Percentiles rank a stretch among this genome's conserved stretches.
Evolutionary conservation across 1,140 invertebrate genomes (phyloP).

Genomic region (Euura saliciscinereae): DNA sequence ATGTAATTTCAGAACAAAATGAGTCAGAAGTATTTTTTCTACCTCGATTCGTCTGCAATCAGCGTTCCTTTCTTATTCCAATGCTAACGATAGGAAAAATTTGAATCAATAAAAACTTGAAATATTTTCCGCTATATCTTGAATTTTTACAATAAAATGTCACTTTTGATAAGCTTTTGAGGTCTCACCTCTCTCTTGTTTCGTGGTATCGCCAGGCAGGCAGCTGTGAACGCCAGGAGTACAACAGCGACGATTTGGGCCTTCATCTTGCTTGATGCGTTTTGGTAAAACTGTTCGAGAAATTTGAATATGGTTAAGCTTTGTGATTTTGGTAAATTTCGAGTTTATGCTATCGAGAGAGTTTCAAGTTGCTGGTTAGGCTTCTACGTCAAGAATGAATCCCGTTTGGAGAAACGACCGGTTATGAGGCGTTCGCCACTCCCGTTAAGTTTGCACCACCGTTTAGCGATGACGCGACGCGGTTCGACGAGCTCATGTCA

Average conservation of each 20-base stretch:
- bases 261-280: not conserved
- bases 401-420: not conserved
- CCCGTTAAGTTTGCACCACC: constrained; percentile 10
- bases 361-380: not conserved
- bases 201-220: not conserved
- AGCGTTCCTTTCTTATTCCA: too few species aligned
- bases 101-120: too few species aligned
- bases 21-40: too few species aligned
- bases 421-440: constrained; percentile 11
- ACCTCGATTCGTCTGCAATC: too few species aligned
- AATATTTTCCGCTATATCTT: too few species aligned
- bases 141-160: too few species aligned
- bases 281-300: not conserved
- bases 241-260: not conserved
- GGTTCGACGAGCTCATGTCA: constrained; percentile 7
- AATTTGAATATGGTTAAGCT: not conserved
- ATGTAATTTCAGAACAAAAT: too few species aligned
- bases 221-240: not conserved
- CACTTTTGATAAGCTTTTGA: too few species aligned
- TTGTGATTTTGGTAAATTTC: not conserved
- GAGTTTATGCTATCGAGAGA: not conserved
- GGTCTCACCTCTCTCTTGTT: not conserved
- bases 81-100: too few species aligned
- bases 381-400: constrained; percentile 5
- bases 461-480: not conserved